Base-by-base conservation (phyloP, 2,888 invertebrate genomes). In the Siphlonurus alternatus region DNA sequence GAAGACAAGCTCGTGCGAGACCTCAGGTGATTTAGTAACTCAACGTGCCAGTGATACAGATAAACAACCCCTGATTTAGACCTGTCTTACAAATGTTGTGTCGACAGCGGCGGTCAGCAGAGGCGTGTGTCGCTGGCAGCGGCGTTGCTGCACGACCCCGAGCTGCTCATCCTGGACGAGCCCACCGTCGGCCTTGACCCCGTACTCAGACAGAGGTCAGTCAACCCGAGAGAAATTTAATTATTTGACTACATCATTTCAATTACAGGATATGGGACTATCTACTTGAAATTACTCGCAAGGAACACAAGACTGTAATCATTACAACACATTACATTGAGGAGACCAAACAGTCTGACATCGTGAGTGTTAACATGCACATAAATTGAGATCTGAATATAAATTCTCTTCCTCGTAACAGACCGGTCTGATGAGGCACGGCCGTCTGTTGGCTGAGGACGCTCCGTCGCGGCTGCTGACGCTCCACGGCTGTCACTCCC, bases 181-280 rank as follows among this genome's bases (percentile, higher is more conserved):
- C 77, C 78, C 2, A 78, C 78, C 2, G 78, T 78, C 2, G 78
- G 78, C 2, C 77, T 78, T 2, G 78, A 78, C 69, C 78, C 78
- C 1, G 67, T 77, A 3, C 70, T 78, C 2, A 61, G 71, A 23
- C 69, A 70, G 66, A 70, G 69, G 71, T 70, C 63, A 54, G 63
- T 64, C 22, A 7, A n/a, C n/a, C n/a, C n/a, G n/a, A n/a, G n/a
- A n/a, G n/a, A n/a, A n/a, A n/a, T n/a, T n/a, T n/a, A n/a, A n/a
- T n/a, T n/a, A n/a, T n/a, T n/a, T n/a, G n/a, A n/a, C n/a, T n/a
- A n/a, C n/a, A n/a, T n/a, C n/a, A n/a, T n/a, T n/a, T n/a, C n/a
- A n/a, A n/a, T n/a, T n/a, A n/a, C 75, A 93, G 93, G 72, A 94
- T 95, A 72, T 95, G 95, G 95, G 83, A 88, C 66, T 87, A 89